Evolutionary conservation across 1,140 invertebrate genomes (phyloP).

Genomic region (Akabosia matsudoensis): DNA sequence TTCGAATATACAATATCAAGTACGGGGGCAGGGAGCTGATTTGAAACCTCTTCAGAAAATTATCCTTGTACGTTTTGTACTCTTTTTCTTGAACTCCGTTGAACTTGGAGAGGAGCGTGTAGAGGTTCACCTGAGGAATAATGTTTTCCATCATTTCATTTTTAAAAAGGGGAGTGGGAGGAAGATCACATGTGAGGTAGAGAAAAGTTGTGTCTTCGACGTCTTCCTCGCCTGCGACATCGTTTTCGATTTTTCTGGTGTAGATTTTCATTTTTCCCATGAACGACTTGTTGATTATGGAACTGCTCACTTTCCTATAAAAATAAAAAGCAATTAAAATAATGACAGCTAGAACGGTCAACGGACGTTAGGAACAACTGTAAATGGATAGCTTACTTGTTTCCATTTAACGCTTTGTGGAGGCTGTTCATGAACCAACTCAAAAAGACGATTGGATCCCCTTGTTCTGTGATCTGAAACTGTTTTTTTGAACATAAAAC

Average conservation of each 20-base stretch:
- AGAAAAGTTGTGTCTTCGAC: conserved; percentile 87
- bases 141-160: conserved; percentile 98
- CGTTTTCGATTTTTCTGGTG: conserved; percentile 89
- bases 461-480: conserved; percentile 98
- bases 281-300: conserved; percentile 93
- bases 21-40: conserved; percentile 93
- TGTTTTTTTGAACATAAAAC: conserved; percentile 96
- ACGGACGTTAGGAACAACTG: no score
- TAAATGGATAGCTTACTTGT: conserved; percentile 56
- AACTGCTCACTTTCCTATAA: conserved; percentile 67
- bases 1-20: conserved; percentile 89
- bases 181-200: conserved; percentile 94
- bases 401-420: conserved; percentile 82
- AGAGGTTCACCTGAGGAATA: conserved; percentile 96
- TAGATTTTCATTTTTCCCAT: conserved; percentile 93
- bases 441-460: conserved; percentile 94
- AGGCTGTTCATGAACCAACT: conserved; percentile 94
- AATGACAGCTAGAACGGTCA: not conserved
- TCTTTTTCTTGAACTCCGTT: conserved; percentile 94
- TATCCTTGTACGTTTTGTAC: conserved; percentile 99
- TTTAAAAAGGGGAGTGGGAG: conserved; percentile 91
- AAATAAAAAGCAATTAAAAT: conserved; percentile 29
- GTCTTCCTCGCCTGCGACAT: conserved; percentile 83
- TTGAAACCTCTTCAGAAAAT: conserved; percentile 95
- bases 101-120: conserved; percentile 89